phyloP scores from a whole-genome alignment of 2,113 vertebrate genomes.

The Platysternon megacephalum region DNA sequence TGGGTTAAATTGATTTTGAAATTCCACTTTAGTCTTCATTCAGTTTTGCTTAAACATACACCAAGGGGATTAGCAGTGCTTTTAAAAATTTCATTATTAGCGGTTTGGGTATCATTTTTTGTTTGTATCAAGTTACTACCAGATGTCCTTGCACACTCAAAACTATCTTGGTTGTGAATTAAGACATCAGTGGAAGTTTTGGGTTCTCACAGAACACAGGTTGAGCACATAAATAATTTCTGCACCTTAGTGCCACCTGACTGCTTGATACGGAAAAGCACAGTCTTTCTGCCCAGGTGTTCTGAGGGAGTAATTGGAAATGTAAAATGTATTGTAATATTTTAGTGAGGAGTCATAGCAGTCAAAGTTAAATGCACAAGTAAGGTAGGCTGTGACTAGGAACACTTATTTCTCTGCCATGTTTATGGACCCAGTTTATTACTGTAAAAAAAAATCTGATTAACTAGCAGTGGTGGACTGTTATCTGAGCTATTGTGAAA shows the following conservation, averaged over 20 bases:
- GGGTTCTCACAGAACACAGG: not conserved
- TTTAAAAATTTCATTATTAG: not conserved
- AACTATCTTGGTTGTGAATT: not conserved
- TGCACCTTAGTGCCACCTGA: slow-evolving; percentile 30
- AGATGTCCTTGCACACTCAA: not conserved
- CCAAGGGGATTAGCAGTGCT: not conserved
- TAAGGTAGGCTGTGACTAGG: not conserved
- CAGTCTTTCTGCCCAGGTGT: not conserved
- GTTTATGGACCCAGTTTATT: slow-evolving; percentile 15
- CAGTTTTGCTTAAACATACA: not conserved
- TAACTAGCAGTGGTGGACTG: slow-evolving; percentile 32
- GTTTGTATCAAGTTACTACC: not conserved
- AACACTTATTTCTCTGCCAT: slow-evolving; percentile 14
- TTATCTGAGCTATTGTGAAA: slow-evolving; percentile 30
- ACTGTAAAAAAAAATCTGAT: slow-evolving; percentile 11
- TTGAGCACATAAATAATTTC: not conserved
- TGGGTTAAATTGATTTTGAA: not conserved
- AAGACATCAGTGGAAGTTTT: not conserved
- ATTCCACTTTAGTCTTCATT: not conserved
- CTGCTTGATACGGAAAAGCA: slow-evolving; percentile 18
- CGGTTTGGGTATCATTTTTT: not conserved
- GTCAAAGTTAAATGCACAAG: not conserved
- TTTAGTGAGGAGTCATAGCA: not conserved
- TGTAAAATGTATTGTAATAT: not conserved
- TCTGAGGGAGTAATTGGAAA: not conserved